These are phyloP conservation scores for Crotophaga sulcirostris DNA, from an alignment of 2,113 vertebrate genomes.

Conservation along the genomic window DNA sequence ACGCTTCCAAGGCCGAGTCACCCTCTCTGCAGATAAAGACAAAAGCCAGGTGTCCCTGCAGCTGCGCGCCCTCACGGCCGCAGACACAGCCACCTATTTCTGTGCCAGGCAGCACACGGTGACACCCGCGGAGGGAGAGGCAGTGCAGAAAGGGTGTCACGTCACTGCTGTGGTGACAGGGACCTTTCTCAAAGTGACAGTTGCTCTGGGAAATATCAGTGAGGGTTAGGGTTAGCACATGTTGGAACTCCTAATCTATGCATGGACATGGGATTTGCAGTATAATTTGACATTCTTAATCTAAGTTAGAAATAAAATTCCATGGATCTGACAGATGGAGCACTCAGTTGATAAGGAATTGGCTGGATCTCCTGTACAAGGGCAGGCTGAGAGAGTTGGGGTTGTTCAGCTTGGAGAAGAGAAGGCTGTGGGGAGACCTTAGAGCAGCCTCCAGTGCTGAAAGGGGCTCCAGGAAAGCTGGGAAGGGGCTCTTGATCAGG, in stretches of 20 bases:
- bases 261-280: background rate
- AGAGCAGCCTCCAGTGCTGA: no score
- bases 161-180: background rate
- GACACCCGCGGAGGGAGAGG: background rate
- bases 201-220: background rate
- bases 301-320: background rate
- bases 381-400: no score
- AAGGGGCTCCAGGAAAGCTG: no score
- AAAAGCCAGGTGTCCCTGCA: background rate
- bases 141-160: background rate
- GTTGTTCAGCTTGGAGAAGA: background rate
- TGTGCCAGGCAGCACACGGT: conserved; percentile 18
- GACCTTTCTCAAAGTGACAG: background rate
- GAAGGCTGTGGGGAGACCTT: no score
- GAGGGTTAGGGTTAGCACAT: background rate
- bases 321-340: no score
- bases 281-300: background rate
- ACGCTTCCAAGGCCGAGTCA: background rate
- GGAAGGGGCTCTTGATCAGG: no score
- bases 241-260: background rate
- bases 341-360: no score
- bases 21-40: background rate
- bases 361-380: no score
- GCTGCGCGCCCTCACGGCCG: background rate
- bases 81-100: background rate